Evolutionary conservation across 2,888 invertebrate genomes (phyloP), one percentile per base, ranked within the genome.

Genomic region (Danaus chrysippus): DNA sequence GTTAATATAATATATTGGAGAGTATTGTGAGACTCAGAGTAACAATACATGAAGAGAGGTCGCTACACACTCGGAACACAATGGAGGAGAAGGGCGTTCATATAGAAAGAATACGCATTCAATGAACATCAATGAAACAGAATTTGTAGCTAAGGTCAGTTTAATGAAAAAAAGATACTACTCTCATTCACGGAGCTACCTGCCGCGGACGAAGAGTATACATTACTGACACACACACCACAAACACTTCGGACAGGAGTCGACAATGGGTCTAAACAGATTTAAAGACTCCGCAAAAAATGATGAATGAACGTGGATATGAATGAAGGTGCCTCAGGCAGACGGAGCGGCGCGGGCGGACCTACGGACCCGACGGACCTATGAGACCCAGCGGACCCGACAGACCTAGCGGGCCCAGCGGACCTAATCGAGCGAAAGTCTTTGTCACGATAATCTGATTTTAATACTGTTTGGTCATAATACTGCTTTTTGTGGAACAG

Each of bases 221-320:
- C 78, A 79, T 79, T 76, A 77, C 62, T n/a, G 62, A 64, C n/a
- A 68, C 72, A 71, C 74, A 73, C 71, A 75, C 78, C 78, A 72
- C 78, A 79, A 78, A 62, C 64, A 61, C 15, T 54, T 42, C 62
- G 53, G 57, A 58, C 59, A 56, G 42, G 34, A 11, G 46, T 13
- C 42, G 13, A 66, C 64, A 66, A 66, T 56, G 19, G 56, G 11
- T 41, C 0, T 56, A 53, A 59, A 49, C 52, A 64, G 61, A 49
- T 49, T 17, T 49, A 17, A 49, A 55, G 53, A 44, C 42, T 8
- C 8, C 23, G 53, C 73, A 61, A 67, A 54, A 63, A 57, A 42
- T 44, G 23, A 64, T 74, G 72, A 74, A 75, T 76, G 75, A 74
- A 73, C 72, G 71, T 74, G 71, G 64, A 66, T 68, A 64, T 54